Conservation (phyloP, 2,888 invertebrate genomes). For the Ceraclea dissimilis region DNA sequence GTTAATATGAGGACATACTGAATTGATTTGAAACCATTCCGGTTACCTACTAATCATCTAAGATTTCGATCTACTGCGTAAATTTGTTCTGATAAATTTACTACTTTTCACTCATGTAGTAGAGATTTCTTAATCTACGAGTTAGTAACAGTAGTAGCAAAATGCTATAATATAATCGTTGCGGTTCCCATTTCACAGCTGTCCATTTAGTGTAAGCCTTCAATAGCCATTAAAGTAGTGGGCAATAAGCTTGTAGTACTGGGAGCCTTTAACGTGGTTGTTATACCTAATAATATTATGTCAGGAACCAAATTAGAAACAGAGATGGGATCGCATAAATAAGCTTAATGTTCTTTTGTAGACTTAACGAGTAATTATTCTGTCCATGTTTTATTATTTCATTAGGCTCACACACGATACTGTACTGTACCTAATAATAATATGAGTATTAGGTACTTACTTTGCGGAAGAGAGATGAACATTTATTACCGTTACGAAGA, state of each 20-base stretch:
- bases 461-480: too few relatives aligned
- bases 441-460: too few relatives aligned
- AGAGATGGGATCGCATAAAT: not conserved
- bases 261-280: not conserved
- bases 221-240: not conserved
- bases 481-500: too few relatives aligned
- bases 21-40: too few relatives aligned
- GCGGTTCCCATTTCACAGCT: not conserved
- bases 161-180: not conserved
- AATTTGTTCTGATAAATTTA: too few relatives aligned
- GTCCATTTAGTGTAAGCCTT: not conserved
- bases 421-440: too few relatives aligned
- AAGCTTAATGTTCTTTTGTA: not conserved
- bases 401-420: not conserved
- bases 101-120: too few relatives aligned
- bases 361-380: not conserved
- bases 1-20: too few relatives aligned
- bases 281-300: slow-evolving; percentile 1
- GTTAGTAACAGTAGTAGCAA: too few relatives aligned
- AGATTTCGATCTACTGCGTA: too few relatives aligned
- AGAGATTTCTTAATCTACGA: too few relatives aligned
- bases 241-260: not conserved
- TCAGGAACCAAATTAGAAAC: slow-evolving; percentile 1
- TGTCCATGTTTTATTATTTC: slow-evolving; percentile 1
- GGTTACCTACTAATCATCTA: too few relatives aligned